Conservation (phyloP, 2,113 vertebrate species). For the Anser cygnoides region DNA sequence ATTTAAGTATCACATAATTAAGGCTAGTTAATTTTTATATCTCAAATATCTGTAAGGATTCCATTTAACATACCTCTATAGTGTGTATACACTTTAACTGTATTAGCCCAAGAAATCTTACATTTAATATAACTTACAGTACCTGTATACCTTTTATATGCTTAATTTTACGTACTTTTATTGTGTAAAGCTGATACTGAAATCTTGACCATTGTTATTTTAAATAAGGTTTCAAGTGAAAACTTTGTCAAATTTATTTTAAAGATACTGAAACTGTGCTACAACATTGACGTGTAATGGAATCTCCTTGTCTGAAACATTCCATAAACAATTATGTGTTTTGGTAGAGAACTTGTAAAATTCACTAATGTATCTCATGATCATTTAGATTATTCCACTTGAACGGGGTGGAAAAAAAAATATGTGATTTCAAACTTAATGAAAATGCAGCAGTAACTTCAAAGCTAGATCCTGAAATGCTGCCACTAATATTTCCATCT, state of each 20-base stretch:
- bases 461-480: background rate
- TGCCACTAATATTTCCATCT: background rate
- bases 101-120: background rate
- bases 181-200: background rate
- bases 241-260: background rate
- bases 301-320: background rate
- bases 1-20: background rate
- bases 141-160: background rate
- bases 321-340: background rate
- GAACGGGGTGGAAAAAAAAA: background rate
- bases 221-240: background rate
- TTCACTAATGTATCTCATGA: background rate
- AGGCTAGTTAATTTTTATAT: background rate
- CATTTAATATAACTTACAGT: background rate
- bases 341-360: background rate
- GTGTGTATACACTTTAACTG: background rate
- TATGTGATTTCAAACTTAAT: background rate
- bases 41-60: background rate
- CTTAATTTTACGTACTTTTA: background rate
- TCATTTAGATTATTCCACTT: background rate
- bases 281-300: background rate
- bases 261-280: background rate
- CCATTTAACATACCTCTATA: background rate
- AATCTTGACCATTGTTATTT: background rate
- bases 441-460: background rate